Evolutionary conservation across 1,140 invertebrate genomes (phyloP), one percentile per base, ranked within the genome.

Genomic region (Eueides isabella): DNA sequence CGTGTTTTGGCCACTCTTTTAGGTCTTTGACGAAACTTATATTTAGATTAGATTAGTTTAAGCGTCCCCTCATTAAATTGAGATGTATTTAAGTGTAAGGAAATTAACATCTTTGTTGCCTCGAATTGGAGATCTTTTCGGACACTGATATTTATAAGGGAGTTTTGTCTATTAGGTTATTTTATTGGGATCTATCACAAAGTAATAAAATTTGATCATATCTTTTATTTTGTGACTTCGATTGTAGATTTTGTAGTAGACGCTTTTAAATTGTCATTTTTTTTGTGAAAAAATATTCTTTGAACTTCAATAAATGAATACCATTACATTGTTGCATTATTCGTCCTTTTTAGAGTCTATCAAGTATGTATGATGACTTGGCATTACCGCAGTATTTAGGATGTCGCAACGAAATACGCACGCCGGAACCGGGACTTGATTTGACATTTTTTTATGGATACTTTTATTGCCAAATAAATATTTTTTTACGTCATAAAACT

Each of bases 21-120:
- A 75, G 48, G 35, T 70, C 69, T 44, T 79, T 76, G 77, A 78
- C 77, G 62, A 66, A 64, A 76, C 48, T 71, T 77, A 72, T 77
- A 80, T 69, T 66, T 77, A 81, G 79, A 77, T 74, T 80, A 80
- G 71, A 35, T 73, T 76, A 78, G 78, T 68, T 19, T 76, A 79
- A 71, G 77, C 64, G 48, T 55, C 48, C n/a, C 48, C 9, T 71
- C 68, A 38, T 61, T 61, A 62, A 67, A 75, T 61, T 67, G 64
- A 63, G 64, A 26, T 62, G 30, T 41, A 67, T 61, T 35, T 69
- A 73, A 73, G 12, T 26, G 61, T 23, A 64, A 31, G 12, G 30
- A 48, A 31, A 35, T 62, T 44, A 61, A 44, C 41, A 19, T 67
- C 41, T 31, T 55, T 55, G 16, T 55, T 55, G 48, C 48, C 9